Evolutionary conservation across 2,113 vertebrate species (phyloP), one percentile per base, ranked within the genome.

Genomic region (Cephalopholis sonnerati): DNA sequence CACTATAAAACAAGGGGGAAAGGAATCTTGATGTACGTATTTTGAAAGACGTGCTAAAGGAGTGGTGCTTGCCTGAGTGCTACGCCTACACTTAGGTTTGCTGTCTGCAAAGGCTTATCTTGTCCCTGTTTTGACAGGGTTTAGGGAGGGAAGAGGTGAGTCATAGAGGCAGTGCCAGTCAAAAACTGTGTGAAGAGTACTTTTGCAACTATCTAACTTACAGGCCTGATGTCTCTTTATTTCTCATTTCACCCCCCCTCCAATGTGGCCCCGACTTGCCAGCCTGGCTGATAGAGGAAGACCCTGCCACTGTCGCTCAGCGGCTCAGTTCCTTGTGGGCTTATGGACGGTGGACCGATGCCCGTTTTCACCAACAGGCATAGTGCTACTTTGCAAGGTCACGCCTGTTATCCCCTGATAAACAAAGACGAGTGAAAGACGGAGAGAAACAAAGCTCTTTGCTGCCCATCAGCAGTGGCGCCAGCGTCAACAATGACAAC

Each of bases 351-450:
- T 76, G 91, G 86, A 86, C 87, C 70, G 29, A 22, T 77, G 86
- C 85, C 88, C 73, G 41, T 67, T 86, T 79, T 79, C 65, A 67
- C 79, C 81, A 81, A 62, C 79, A 75, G 79, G 58, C 84, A 58
- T 39, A 77, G 53, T 61, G 82, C 58, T 88, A 72, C 79, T 88
- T 79, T 83, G 82, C 93, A 93, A 94, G 94, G 94, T 93, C 92
- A 91, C 5, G 91, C 81, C 93, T 94, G 92, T 86, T 93, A 81
- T 90, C 87, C 90, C 83, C 81, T 51, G 91, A 95, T 94, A 95
- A 94, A 94, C 91, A 93, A 77, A 93, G 84, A 84, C 46, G 51
- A 59, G 73, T 24, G 22, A 57, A 87, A 84, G 84, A 87, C 69
- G 41, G 68, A 36, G 74, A 75, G 71, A 83, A 89, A 81, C 79